Evolutionary conservation across 2,888 invertebrate species (phyloP).

Genomic region (Liopterus haemorrhoidalis): DNA sequence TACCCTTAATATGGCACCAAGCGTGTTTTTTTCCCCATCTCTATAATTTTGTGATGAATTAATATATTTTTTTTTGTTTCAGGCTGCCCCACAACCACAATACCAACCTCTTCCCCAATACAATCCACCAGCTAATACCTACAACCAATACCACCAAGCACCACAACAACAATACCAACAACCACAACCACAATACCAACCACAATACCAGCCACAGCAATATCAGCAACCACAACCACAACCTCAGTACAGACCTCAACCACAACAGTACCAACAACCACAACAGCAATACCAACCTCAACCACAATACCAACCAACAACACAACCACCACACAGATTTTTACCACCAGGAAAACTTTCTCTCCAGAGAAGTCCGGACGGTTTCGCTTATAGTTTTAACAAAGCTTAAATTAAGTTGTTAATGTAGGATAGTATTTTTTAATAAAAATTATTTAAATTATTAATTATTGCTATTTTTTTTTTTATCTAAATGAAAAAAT

Average conservation of each 20-base stretch:
- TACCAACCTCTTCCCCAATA: conserved; percentile 43
- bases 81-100: too few relatives aligned
- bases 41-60: too few relatives aligned
- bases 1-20: too few relatives aligned
- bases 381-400: conserved; percentile 81
- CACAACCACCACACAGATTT: conserved; percentile 67
- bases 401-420: conserved; percentile 46
- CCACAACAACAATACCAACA: conserved; percentile 35
- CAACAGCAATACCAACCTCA: conserved; percentile 39
- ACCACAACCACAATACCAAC: conserved; percentile 37
- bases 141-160: conserved; percentile 25
- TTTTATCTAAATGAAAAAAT: background rate
- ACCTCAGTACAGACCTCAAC: conserved; percentile 40
- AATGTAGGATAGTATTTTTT: background rate
- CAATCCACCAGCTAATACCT: conserved; percentile 36
- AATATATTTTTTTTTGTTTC: too few relatives aligned
- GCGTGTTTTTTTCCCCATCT: too few relatives aligned
- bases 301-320: conserved; percentile 55
- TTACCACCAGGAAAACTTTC: conserved; percentile 81
- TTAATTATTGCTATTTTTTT: background rate
- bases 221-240: conserved; percentile 48
- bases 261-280: conserved; percentile 34
- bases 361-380: conserved; percentile 80
- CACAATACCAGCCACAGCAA: conserved; percentile 44
- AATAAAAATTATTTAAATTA: background rate